Evolutionary conservation across 30 jellyfish, hydroid and myxozoan genomes (phyloP).

Genomic region (Turritopsis rubra): DNA sequence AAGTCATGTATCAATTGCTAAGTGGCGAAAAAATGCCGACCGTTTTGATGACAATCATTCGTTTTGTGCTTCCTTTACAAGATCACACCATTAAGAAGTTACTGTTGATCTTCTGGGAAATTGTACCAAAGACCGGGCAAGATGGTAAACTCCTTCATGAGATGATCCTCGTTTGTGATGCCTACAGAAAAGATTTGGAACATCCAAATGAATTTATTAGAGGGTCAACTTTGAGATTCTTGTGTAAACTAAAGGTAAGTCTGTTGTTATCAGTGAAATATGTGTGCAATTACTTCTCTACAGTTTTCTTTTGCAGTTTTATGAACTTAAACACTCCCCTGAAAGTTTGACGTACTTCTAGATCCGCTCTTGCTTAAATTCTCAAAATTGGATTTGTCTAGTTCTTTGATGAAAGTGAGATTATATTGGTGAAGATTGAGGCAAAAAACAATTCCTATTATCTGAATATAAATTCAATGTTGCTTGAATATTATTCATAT

Average conservation of each 20-base stretch:
- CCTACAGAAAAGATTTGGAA: slow-evolving; percentile 97
- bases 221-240: slow-evolving; percentile 93
- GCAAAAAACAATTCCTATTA: too few relatives aligned
- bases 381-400: too few relatives aligned
- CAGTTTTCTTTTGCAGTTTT: too few relatives aligned
- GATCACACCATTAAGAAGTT: slow-evolving; percentile 89
- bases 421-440: too few relatives aligned
- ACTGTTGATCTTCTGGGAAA: slow-evolving; percentile 94
- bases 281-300: too few relatives aligned
- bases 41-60: slow-evolving; percentile 81
- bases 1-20: slow-evolving; percentile 80
- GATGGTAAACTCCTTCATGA: slow-evolving; percentile 99
- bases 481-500: too few relatives aligned
- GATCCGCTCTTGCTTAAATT: too few relatives aligned
- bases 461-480: too few relatives aligned
- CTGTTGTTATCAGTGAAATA: too few relatives aligned
- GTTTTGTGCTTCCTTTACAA: slow-evolving; percentile 95
- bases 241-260: slow-evolving; percentile 92
- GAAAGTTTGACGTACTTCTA: too few relatives aligned
- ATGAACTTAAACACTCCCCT: too few relatives aligned
- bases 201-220: slow-evolving; percentile 98
- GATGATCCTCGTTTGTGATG: slow-evolving; percentile 99
- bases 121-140: slow-evolving; percentile 88
- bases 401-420: too few relatives aligned
- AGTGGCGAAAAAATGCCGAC: slow-evolving; percentile 97